Base-by-base conservation (phyloP, 2,888 invertebrate genomes). In the Pristionchus entomophagus region DNA sequence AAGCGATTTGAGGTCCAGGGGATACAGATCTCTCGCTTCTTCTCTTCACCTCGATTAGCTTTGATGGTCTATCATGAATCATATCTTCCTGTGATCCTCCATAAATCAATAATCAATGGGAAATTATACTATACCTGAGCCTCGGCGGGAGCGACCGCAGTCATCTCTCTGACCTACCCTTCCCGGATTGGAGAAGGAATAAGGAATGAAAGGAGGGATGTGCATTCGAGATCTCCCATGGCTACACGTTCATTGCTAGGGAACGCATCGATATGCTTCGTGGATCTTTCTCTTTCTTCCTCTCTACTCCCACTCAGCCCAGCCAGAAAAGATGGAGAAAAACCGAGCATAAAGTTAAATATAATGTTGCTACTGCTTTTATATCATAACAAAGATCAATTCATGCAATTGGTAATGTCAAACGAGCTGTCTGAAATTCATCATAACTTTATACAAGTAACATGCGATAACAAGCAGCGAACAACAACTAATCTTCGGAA, bases 31-130 rank as follows among this genome's bases (percentile, higher is more conserved):
- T 35, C 6, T 1, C 69, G 29, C 22, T 38, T 69, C 69, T 69
- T n/a, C 38, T 69, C 69, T 69, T 69, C 69, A 69, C 69, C 38
- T 69, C 69, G 38, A 69, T 69, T n/a, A 69, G 12, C 38, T 69
- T 69, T 22, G 69, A 35, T n/a, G 69, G 69, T 69, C 69, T 69
- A 22, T 69, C 69, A 38, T 69, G 69, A 32, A 69, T 17, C 38
- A 69, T 8, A 4, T 38, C 69, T 22, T 22, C 41, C 38, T 35
- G 38, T 38, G 22, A 8, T 22, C 4, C 4, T 62, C 62, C n/a
- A 41, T 38, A 22, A 38, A 69, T 69, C 69, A 10, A 69, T 69
- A 69, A 38, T 35, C 69, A n/a, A 8, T 6, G n/a, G 5, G 56
- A 56, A 29, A 65, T 65, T 69, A 35, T 29, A 35, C 5, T 38